Evolutionary conservation across 2,888 invertebrate species (phyloP), one percentile per base, ranked within the genome.

Genomic region (Melieria picta): DNA sequence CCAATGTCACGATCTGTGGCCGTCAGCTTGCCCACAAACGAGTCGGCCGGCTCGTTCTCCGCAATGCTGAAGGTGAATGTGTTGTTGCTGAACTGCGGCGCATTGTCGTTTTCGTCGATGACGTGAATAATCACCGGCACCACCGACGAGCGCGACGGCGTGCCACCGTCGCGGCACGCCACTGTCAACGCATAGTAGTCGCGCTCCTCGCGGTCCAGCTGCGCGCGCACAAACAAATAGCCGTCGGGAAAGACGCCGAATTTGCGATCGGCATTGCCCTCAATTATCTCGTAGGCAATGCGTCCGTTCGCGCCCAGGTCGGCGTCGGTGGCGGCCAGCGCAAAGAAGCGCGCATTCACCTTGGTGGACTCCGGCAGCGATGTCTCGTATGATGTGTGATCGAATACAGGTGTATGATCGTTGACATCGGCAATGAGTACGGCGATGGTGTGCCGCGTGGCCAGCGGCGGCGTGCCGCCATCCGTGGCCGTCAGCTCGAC

Each of bases 181-280:
- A 98, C 91, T 4, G 94, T 93, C 69, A 98, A 87, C 0, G 95
- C 94, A 87, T 96, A 98, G 85, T 97, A 96, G 85, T 97, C 97
- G 79, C 91, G 91, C 78, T 93, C 92, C 88, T 98, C 98, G 74
- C 98, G 90, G 86, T 98, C 98, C 72, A 98, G 88, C 2, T 91
- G 87, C 77, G 93, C 93, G 80, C 93, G 93, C 0, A 98, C 94
- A 86, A 95, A 98, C 47, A 98, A 86, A 82, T 91, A 94, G 1
- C 98, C 98, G 87, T 98, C 97, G 0, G 98, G 98, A 83, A 98
- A 98, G 56, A 98, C 92, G 0, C 97, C 97, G 87, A 98, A 98
- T 83, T 93, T 94, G 60, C 90, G 91, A 80, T 95, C 95, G 6
- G 89, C 88, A 83, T 98, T 97, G 2, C 98, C 97, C 83, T 95